phyloP scores from a whole-genome alignment of 2,888 invertebrate genomes.

The Homarus gammarus region DNA sequence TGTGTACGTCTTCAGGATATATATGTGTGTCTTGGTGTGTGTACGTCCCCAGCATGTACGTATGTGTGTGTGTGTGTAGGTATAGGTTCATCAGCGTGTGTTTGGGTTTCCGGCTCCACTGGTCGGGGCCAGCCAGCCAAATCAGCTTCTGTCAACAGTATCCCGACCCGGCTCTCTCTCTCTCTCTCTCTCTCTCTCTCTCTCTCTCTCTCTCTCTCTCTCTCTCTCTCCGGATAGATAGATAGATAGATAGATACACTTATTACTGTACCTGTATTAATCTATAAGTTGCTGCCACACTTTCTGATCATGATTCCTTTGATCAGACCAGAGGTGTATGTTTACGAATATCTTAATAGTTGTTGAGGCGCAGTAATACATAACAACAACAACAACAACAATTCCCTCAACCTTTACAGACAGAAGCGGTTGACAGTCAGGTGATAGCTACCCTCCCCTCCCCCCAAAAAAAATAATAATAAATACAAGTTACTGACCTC shows the following conservation, averaged over 20 bases:
- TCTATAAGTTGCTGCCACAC: no score
- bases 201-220: neutral
- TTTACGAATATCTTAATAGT: no score
- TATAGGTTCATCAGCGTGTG: slow-evolving; percentile 32
- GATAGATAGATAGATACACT: no score
- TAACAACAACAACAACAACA: no score
- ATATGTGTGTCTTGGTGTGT: neutral
- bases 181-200: neutral
- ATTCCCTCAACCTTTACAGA: no score
- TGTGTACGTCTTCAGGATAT: neutral
- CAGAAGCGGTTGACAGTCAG: no score
- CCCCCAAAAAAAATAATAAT: no score
- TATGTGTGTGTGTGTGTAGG: slow-evolving; percentile 37
- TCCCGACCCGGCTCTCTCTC: neutral
- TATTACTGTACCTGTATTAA: neutral
- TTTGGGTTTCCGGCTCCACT: slow-evolving; percentile 25
- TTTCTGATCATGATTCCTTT: no score
- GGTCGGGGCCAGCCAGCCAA: neutral
- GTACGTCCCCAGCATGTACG: slow-evolving; percentile 8
- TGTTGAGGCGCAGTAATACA: no score
- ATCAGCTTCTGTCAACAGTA: slow-evolving; percentile 42
- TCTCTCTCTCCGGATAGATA: neutral
- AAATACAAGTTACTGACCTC: no score
- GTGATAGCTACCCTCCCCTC: no score
- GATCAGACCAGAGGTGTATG: no score